These are phyloP conservation scores for Chironex yamaguchii DNA, from an alignment of 30 jellyfish, hydroid and myxozoan species.

Conservation along the genomic window DNA sequence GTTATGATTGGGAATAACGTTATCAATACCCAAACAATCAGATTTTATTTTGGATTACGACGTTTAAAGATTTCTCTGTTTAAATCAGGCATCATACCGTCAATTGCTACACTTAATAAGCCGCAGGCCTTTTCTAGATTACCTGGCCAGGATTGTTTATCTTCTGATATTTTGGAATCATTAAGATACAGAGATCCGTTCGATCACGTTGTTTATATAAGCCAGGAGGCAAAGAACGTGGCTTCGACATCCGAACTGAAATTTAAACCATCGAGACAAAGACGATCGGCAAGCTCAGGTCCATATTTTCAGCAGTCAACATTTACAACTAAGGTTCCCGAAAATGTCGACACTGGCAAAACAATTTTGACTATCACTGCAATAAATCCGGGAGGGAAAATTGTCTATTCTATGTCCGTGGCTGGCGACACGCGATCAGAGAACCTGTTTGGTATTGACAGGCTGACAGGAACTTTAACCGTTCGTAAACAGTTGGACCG, in stretches of 20 bases:
- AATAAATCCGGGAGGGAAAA: not conserved
- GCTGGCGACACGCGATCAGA: slow-evolving; percentile 17
- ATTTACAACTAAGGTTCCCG: not conserved
- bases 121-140: not conserved
- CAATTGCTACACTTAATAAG: not conserved
- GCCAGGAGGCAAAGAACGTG: not conserved
- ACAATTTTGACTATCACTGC: not conserved
- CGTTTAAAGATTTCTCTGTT: not conserved
- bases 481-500: not conserved
- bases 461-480: not conserved
- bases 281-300: not conserved
- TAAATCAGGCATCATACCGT: not conserved
- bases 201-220: not conserved
- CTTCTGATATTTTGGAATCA: not conserved
- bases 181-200: not conserved
- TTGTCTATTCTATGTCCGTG: slow-evolving; percentile 3
- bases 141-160: not conserved
- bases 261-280: not conserved
- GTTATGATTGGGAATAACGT: not conserved
- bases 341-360: not conserved
- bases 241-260: not conserved
- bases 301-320: not conserved
- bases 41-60: not conserved
- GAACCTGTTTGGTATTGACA: not conserved
- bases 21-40: not conserved